phyloP scores from a whole-genome alignment of 2,888 invertebrate species.

The Adineta ricciae region DNA sequence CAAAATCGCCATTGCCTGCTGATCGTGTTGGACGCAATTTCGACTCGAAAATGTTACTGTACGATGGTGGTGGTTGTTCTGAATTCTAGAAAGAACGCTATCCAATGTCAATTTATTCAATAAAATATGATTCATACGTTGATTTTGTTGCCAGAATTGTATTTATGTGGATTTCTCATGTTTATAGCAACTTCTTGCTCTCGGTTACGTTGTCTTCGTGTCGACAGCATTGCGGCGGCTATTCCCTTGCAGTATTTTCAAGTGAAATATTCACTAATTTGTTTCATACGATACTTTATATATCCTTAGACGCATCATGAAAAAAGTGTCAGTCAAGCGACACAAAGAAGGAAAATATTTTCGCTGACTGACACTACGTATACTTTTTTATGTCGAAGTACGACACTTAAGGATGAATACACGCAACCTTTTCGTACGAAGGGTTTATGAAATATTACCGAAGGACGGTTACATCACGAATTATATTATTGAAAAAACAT shows the following conservation, averaged over 20 bases:
- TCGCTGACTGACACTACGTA: not conserved
- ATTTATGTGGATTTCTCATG: not conserved
- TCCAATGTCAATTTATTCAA: not conserved
- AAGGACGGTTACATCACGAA: not conserved
- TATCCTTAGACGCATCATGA: too few relatives aligned
- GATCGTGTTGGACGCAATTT: not conserved
- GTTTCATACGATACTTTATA: not conserved
- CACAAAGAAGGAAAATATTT: not conserved
- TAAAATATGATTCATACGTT: not conserved
- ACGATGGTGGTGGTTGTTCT: not conserved
- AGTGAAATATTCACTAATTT: not conserved
- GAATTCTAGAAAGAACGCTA: not conserved
- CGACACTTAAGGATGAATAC: not conserved
- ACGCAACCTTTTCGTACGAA: not conserved
- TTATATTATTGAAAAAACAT: not conserved
- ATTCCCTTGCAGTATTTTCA: not conserved
- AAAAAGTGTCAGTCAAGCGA: not conserved
- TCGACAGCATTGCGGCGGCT: not conserved
- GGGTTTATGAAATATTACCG: too few relatives aligned
- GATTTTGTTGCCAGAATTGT: not conserved
- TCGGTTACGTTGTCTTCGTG: not conserved
- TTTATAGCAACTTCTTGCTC: not conserved
- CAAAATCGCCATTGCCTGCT: not conserved
- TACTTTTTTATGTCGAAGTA: not conserved
- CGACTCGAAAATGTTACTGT: not conserved